Evolutionary conservation across 2,888 invertebrate genomes (phyloP), one percentile per base, ranked within the genome.

Genomic region (Venusia cambrica): DNA sequence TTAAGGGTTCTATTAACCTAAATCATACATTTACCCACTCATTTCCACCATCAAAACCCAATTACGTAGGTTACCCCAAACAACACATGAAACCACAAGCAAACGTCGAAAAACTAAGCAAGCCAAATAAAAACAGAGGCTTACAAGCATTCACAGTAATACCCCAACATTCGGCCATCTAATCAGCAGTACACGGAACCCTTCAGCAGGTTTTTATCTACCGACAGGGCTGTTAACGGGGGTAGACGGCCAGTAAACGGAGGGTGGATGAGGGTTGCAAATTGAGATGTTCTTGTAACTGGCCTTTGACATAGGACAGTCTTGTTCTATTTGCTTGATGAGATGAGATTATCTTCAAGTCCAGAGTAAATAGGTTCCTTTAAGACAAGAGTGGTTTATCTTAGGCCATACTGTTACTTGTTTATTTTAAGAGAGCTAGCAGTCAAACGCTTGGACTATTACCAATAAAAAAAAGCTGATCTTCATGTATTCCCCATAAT

Each of bases 81-180:
- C 12, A 14, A 26, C 22, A 17, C 9, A n/a, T 5, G 8, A 18
- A 27, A 17, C 18, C 7, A 15, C 2, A 24, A 27, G 5, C 8
- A 24, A 27, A 19, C 12, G 5, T 5, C 14, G 12, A 9, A n/a
- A n/a, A 33, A 34, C 16, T 19, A 27, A 27, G 11, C 11, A n/a
- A n/a, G n/a, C 37, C 14, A 45, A 51, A 51, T 51, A 51, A 48
- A 51, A 48, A 35, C 38, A 27, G 10, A 43, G 8, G 27, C 29
- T 32, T 42, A 47, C 54, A 51, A 45, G 32, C 37, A 37, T 48
- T 48, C 38, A 53, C 59, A 55, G 62, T 70, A 74, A 69, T 67
- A 61, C 64, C 11, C 62, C 69, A 60, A 70, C 73, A 74, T 73
- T 73, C 73, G 61, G 60, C 61, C 76, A 63, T 71, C 73, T 79